These are phyloP conservation scores for Poecilia latipinna DNA, from an alignment of 2,113 vertebrate species.

Conservation along the genomic window DNA sequence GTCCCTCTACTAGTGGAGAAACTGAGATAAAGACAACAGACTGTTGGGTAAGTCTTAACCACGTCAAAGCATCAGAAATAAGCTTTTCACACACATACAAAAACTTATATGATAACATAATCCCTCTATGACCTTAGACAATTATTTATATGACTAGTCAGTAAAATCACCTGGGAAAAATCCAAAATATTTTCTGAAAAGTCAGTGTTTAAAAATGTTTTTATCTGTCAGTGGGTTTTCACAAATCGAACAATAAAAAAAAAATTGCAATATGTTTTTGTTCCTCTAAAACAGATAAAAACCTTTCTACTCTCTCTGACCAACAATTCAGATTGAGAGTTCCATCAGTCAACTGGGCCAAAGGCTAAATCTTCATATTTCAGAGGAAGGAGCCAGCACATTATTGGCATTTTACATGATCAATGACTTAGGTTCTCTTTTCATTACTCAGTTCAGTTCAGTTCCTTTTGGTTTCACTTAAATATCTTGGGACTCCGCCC, in stretches of 20 bases:
- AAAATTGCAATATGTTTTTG: too few species aligned
- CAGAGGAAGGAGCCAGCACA: not conserved
- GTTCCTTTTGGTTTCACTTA: conserved; percentile 5
- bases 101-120: not conserved
- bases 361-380: not conserved
- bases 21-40: not conserved
- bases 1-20: not conserved
- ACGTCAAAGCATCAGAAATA: too few species aligned
- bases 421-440: not conserved
- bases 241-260: too few species aligned
- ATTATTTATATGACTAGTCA: not conserved
- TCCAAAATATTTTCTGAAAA: not conserved
- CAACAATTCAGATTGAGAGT: too few species aligned
- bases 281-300: too few species aligned
- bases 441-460: not conserved
- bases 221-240: too few species aligned
- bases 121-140: not conserved
- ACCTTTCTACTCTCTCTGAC: too few species aligned
- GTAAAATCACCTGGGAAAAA: not conserved
- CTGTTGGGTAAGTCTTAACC: too few species aligned
- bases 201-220: too few species aligned
- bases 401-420: conserved; percentile 2
- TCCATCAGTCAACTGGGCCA: not conserved
- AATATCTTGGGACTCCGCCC: not conserved
- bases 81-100: not conserved